Conservation (phyloP, 2,113 vertebrate species). For the Lethenteron camtschaticum region DNA sequence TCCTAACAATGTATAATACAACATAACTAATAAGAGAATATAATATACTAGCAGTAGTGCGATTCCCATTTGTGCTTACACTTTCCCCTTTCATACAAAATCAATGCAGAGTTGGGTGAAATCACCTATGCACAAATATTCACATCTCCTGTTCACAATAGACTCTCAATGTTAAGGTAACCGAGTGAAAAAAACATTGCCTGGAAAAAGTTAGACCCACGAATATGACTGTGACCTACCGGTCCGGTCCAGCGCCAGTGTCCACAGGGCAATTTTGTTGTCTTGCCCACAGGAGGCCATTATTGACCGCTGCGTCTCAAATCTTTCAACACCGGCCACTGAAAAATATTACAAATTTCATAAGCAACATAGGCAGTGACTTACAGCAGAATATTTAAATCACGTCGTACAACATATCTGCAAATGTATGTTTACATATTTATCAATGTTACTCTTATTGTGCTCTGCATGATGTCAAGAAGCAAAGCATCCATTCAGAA, state of each 20-base stretch:
- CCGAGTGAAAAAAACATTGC: conserved; percentile 15
- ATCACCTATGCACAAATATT: background rate
- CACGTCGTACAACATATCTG: too few relatives aligned
- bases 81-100: too few relatives aligned
- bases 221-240: too few relatives aligned
- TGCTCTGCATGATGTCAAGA: too few relatives aligned
- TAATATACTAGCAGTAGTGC: background rate
- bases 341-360: conserved; percentile 10
- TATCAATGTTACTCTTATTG: too few relatives aligned
- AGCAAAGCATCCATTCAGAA: too few relatives aligned
- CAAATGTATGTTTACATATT: too few relatives aligned
- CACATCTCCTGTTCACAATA: background rate
- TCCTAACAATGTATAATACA: too few relatives aligned
- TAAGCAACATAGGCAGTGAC: too few relatives aligned
- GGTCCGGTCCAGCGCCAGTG: conserved; percentile 24
- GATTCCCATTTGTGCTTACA: background rate
- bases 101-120: too few relatives aligned
- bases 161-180: conserved; percentile 22
- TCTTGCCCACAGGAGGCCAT: conserved; percentile 69
- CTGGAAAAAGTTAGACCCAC: too few relatives aligned
- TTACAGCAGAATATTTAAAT: too few relatives aligned
- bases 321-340: conserved; percentile 22
- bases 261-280: conserved; percentile 46
- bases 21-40: background rate
- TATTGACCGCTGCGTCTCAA: conserved; percentile 23